Conservation (phyloP, 1,140 invertebrate species). For the Sogatella furcifera region DNA sequence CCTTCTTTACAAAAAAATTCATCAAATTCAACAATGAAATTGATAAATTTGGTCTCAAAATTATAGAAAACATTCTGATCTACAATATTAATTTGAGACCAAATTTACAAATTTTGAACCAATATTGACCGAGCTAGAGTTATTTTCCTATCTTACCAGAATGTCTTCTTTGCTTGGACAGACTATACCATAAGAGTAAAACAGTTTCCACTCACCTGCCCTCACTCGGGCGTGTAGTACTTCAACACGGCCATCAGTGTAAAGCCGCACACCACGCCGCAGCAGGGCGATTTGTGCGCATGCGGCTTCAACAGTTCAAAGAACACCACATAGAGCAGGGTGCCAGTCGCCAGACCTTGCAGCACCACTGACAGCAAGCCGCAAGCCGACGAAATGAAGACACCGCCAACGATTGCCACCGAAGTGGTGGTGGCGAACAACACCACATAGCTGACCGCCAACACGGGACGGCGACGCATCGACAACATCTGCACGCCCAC, state of each 20-base stretch:
- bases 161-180: too few species aligned
- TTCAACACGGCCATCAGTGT: not conserved
- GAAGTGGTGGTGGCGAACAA: conserved; percentile 40
- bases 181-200: too few species aligned
- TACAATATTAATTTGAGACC: too few species aligned
- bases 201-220: too few species aligned
- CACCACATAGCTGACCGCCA: conserved; percentile 34
- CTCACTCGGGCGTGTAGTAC: not conserved
- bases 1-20: too few species aligned
- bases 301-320: conserved; percentile 30
- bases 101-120: too few species aligned
- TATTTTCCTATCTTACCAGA: too few species aligned
- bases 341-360: conserved; percentile 35
- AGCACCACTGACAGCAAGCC: conserved; percentile 20
- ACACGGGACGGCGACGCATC: not conserved
- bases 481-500: conserved; percentile 35
- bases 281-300: not conserved
- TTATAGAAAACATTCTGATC: too few species aligned
- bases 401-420: conserved; percentile 46
- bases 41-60: too few species aligned
- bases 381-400: conserved; percentile 28
- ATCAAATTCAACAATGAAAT: too few species aligned
- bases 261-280: not conserved
- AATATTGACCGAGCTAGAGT: too few species aligned
- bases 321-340: conserved; percentile 38